A percentile compares a stretch with the other conserved stretches of the same genome.
Conservation (phyloP, 2,797 vertebrate genomes). For the Danio kyathit region DNA sequence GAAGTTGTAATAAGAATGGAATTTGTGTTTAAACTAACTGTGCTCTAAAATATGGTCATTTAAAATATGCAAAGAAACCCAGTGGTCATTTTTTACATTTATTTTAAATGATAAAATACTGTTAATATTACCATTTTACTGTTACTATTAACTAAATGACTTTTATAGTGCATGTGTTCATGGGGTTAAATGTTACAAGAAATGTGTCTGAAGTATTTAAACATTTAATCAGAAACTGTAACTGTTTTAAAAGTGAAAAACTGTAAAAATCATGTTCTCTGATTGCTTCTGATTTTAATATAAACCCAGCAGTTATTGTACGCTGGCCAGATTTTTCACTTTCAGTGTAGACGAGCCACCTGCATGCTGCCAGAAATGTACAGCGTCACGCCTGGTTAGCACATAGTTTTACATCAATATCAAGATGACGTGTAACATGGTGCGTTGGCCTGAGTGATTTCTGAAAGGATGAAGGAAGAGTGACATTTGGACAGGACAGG, state of each 20-base stretch:
- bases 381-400: not conserved
- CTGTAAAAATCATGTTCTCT: too few species aligned
- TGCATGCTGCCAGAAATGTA: not conserved
- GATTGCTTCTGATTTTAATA: too few species aligned
- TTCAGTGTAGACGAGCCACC: not conserved
- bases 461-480: slow-evolving; percentile 1
- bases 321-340: not conserved
- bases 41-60: not conserved
- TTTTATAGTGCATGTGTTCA: too few species aligned
- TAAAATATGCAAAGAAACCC: not conserved
- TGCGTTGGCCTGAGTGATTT: slow-evolving; percentile 1
- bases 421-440: not conserved
- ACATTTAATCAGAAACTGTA: too few species aligned
- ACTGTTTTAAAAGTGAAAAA: too few species aligned
- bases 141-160: too few species aligned
- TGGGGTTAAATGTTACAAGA: too few species aligned
- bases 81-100: too few species aligned
- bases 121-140: too few species aligned
- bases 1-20: not conserved
- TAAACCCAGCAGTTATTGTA: not conserved
- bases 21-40: not conserved
- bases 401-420: not conserved
- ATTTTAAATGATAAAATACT: too few species aligned
- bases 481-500: slow-evolving; percentile 33
- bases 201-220: too few species aligned